Percentiles rank a stretch among this genome's conserved stretches.
phyloP scores from a whole-genome alignment of 2,113 vertebrate species.

The Phycodurus eques region DNA sequence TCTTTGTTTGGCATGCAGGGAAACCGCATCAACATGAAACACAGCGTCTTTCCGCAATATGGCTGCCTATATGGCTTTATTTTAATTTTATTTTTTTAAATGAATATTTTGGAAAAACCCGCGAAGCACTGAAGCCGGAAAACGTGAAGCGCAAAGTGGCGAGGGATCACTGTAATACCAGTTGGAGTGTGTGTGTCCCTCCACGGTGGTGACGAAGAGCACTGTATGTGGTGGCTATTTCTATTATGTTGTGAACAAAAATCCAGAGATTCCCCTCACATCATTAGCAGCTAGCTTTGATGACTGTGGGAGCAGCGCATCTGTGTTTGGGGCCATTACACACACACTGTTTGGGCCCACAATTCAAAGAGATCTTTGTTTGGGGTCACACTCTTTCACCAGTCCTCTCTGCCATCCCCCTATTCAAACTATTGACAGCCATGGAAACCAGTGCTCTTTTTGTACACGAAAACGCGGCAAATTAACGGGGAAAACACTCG shows the following conservation, averaged over 20 bases:
- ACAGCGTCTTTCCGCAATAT: too few relatives aligned
- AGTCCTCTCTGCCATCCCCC: slow-evolving; percentile 49
- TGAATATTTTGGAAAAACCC: too few relatives aligned
- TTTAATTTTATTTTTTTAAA: too few relatives aligned
- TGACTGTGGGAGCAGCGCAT: slow-evolving; percentile 47
- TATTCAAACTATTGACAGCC: slow-evolving; percentile 63
- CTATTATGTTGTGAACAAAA: slow-evolving; percentile 46
- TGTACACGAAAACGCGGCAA: slow-evolving; percentile 6
- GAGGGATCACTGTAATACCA: slow-evolving; percentile 10
- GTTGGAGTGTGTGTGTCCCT: slow-evolving; percentile 27
- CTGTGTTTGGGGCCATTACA: slow-evolving; percentile 64
- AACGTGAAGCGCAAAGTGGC: too few relatives aligned
- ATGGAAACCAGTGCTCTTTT: slow-evolving; percentile 68
- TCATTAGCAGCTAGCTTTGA: slow-evolving; percentile 50
- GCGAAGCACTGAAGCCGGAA: too few relatives aligned
- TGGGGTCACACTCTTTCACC: slow-evolving; percentile 64
- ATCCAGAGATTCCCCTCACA: slow-evolving; percentile 46
- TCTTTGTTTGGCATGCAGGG: too few relatives aligned
- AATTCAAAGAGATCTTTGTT: slow-evolving; percentile 66
- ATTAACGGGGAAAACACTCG: not conserved
- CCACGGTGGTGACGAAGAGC: slow-evolving; percentile 33
- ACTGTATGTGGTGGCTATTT: slow-evolving; percentile 50
- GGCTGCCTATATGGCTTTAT: too few relatives aligned
- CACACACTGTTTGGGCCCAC: slow-evolving; percentile 57
- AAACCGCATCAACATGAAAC: too few relatives aligned